Percentiles rank a stretch among this genome's conserved stretches.
Evolutionary conservation across 2,888 invertebrate species (phyloP).

Genomic region (Euclidia mi): DNA sequence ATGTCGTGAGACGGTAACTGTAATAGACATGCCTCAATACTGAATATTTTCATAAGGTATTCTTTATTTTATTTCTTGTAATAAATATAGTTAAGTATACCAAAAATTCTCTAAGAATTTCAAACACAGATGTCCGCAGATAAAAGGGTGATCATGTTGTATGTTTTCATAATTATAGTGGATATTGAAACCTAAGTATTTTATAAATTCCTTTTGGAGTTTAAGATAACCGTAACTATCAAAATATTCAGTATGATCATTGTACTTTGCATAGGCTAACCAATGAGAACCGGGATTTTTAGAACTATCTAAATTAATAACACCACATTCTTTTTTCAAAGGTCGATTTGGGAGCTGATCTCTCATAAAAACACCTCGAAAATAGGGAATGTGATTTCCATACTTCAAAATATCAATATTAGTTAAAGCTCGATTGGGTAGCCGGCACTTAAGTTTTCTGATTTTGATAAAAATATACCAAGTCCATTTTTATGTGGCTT

Average conservation of each 20-base stretch:
- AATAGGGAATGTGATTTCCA: constrained; percentile 24
- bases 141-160: constrained; percentile 54
- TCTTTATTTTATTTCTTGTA: constrained; percentile 11
- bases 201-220: constrained; percentile 58
- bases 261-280: constrained; percentile 64
- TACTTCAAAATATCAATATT: constrained; percentile 20
- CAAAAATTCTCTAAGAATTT: constrained; percentile 47
- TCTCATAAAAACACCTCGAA: constrained; percentile 58
- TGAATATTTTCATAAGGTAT: constrained; percentile 4
- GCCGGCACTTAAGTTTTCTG: constrained; percentile 14
- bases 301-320: constrained; percentile 59
- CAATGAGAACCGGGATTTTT: constrained; percentile 61
- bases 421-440: constrained; percentile 17
- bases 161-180: constrained; percentile 56
- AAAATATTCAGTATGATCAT: constrained; percentile 60
- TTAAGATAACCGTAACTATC: constrained; percentile 68
- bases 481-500: constrained; percentile 14
- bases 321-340: constrained; percentile 50
- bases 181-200: constrained; percentile 39
- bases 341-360: constrained; percentile 25
- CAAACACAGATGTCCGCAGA: constrained; percentile 61
- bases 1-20: constrained; percentile 28
- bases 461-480: constrained; percentile 11
- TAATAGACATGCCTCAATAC: constrained; percentile 23
- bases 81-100: neutral